These are phyloP conservation scores for Nomada ferruginata DNA, from an alignment of 2,888 invertebrate genomes.

Conservation along the genomic window DNA sequence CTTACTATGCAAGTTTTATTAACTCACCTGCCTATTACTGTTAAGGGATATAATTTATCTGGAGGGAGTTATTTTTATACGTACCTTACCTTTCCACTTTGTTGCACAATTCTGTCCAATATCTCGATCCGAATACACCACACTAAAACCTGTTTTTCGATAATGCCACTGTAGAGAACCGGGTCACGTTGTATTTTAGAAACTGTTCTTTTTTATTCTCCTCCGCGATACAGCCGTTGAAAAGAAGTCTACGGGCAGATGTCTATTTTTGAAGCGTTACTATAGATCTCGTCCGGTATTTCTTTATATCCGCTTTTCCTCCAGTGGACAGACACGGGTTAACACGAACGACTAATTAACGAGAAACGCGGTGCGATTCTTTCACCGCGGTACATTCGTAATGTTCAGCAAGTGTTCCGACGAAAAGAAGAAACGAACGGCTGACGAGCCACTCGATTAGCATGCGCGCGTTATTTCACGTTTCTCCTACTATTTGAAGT, in stretches of 20 bases:
- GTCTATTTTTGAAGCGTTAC: background rate
- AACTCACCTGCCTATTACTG: too few relatives aligned
- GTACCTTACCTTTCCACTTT: background rate
- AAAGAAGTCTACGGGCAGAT: too few relatives aligned
- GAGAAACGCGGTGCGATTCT: background rate
- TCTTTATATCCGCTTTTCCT: background rate
- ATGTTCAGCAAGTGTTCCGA: slow-evolving; percentile 8
- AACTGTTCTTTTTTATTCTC: background rate
- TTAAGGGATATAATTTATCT: too few relatives aligned
- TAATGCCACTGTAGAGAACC: background rate
- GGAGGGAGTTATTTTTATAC: too few relatives aligned
- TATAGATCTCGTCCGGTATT: background rate
- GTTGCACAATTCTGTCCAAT: background rate
- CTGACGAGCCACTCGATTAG: slow-evolving; percentile 33
- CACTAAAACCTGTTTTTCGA: background rate
- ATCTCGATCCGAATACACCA: background rate
- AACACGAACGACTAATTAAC: slow-evolving; percentile 1
- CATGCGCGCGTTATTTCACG: slow-evolving; percentile 8
- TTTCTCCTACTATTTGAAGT: slow-evolving; percentile 11
- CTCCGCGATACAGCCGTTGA: background rate
- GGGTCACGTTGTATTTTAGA: slow-evolving; percentile 8
- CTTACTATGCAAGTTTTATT: too few relatives aligned
- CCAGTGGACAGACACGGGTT: background rate
- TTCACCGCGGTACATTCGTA: slow-evolving; percentile 12
- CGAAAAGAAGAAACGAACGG: slow-evolving; percentile 23